Evolutionary conservation across 1,140 invertebrate genomes (phyloP).

Genomic region (Triops longicaudatus): DNA sequence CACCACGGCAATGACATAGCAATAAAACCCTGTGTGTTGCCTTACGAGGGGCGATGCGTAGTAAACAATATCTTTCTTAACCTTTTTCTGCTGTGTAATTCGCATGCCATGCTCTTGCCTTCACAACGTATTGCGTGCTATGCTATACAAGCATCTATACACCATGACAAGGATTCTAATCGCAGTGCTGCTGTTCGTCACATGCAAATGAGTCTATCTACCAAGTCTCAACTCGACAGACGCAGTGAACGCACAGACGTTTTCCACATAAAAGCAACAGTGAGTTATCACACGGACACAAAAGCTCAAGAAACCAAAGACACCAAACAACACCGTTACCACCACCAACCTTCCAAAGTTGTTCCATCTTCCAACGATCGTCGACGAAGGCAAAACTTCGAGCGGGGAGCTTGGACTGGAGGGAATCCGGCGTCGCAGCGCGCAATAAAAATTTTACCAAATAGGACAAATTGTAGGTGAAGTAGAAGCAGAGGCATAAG

Average conservation of each 20-base stretch:
- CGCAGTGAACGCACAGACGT: background rate
- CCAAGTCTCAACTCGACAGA: background rate
- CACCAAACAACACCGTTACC: background rate
- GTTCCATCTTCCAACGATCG: slow-evolving; percentile 30
- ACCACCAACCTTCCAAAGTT: slow-evolving; percentile 29
- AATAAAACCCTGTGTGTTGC: background rate
- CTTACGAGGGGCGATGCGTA: background rate
- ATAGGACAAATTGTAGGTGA: slow-evolving; percentile 24
- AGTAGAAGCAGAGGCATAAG: background rate
- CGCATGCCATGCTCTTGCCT: background rate
- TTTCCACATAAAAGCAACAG: slow-evolving; percentile 14
- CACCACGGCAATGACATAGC: background rate
- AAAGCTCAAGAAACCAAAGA: background rate
- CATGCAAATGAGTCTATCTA: slow-evolving; percentile 14
- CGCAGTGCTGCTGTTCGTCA: slow-evolving; percentile 1
- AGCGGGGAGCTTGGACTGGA: slow-evolving; percentile 26
- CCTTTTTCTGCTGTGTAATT: background rate
- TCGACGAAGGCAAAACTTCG: slow-evolving; percentile 29
- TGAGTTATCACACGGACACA: slow-evolving; percentile 1
- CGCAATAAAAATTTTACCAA: background rate
- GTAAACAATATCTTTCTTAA: background rate
- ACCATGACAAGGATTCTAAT: slow-evolving; percentile 10
- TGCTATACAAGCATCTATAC: background rate
- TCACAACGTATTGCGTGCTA: background rate
- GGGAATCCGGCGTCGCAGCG: background rate